These are phyloP conservation scores for Urocitellus parryii DNA, from an alignment of 2,113 vertebrate genomes.

Conservation along the genomic window DNA sequence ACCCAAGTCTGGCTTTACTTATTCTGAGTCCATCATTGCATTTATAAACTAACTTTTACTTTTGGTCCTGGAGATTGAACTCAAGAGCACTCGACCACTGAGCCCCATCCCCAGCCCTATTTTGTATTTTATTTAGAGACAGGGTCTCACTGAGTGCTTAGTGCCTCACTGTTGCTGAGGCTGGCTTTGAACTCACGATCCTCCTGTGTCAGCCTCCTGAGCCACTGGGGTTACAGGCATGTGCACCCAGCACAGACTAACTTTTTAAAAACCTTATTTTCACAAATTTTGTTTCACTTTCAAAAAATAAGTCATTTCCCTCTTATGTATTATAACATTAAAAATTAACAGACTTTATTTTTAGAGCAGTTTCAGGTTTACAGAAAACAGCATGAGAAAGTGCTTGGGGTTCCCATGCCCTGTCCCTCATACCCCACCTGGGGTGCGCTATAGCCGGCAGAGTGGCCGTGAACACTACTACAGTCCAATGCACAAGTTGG, in stretches of 20 bases:
- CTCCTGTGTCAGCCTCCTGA: too few species aligned
- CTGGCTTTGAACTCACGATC: too few species aligned
- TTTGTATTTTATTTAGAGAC: too few species aligned
- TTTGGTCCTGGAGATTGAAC: too few species aligned
- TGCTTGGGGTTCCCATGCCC: too few species aligned
- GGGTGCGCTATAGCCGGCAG: too few species aligned
- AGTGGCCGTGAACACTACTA: rapidly evolving
- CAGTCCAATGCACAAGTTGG: not conserved
- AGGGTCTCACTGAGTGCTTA: too few species aligned
- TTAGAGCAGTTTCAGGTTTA: not conserved
- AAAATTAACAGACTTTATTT: not conserved
- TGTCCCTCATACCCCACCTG: too few species aligned
- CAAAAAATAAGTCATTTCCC: not conserved
- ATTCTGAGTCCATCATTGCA: not conserved
- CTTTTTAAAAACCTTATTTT: not conserved
- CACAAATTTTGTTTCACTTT: not conserved
- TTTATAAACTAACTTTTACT: not conserved
- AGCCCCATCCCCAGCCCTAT: too few species aligned
- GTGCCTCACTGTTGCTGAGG: too few species aligned
- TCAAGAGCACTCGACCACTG: too few species aligned
- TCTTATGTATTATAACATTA: not conserved
- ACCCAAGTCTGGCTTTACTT: not conserved
- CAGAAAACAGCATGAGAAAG: not conserved
- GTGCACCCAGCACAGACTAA: not conserved
- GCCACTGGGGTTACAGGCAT: too few species aligned